Evolutionary conservation across 2,797 vertebrate genomes (phyloP), one percentile per base, ranked within the genome.

Genomic region (Muscicapa comitata): DNA sequence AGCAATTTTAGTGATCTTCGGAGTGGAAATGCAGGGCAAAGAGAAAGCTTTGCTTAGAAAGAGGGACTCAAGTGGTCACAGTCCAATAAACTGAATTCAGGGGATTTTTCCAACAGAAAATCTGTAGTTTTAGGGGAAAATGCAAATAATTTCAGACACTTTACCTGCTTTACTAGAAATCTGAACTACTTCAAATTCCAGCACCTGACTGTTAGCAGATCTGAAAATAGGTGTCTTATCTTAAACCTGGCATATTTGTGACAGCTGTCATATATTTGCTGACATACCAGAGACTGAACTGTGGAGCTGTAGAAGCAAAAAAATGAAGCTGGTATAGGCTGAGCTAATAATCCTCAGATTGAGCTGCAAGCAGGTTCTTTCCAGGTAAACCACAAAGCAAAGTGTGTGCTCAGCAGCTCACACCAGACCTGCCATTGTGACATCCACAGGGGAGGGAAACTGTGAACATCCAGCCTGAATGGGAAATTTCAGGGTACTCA

Each of bases 201-300:
- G 45, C 61, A 94, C 55, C 90, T 73, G 86, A 48, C 66, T 92
- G 53, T 63, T 87, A 89, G 68, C 77, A 85, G 88, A 92, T 92
- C 93, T 95, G 86, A 85, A 94, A 96, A 92, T 84, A 95, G 93
- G 80, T 92, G 82, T 87, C 77, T 95, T 81, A 93, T 86, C 92
- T 90, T 62, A 90, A 93, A 90, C 62, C 83, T 61, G 71, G 88
- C 58, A 24, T 86, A 75, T 90, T 68, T 93, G 79, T 94, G 91
- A 94, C 93, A 96, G 93, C 94, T 91, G 87, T 88, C 93, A 65
- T 9, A 51, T 37, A 88, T 86, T 88, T 91, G 85, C 95, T 95
- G 95, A 94, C 90, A 90, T 71, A 45, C 65, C 73, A 86, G 61
- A 77, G 87, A 65, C 2, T 58, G 82, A 93, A 80, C 87, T n/a